Conservation (phyloP, 2,113 vertebrate species). For the Megalops atlanticus region DNA sequence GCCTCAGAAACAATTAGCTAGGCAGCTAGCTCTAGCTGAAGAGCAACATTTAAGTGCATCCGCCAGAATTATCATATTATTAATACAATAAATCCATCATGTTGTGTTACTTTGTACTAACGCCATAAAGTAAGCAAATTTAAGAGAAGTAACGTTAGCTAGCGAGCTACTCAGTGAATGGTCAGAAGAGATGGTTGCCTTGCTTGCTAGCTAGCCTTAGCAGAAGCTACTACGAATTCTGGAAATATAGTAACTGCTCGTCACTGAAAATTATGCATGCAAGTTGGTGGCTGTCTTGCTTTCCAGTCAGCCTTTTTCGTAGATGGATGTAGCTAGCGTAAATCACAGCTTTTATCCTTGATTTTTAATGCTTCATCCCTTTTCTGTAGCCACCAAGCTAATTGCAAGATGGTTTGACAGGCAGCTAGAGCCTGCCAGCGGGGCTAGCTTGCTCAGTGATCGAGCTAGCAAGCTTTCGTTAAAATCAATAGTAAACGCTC, state of each 20-base stretch:
- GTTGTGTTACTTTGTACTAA: not conserved
- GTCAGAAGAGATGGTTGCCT: conserved; percentile 23
- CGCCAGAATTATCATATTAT: not conserved
- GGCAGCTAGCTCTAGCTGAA: not conserved
- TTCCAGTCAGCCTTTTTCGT: no score
- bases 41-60: not conserved
- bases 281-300: not conserved
- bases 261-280: no score
- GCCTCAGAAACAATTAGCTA: conserved; percentile 51
- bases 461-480: no score
- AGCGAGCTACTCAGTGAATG: conserved; percentile 13
- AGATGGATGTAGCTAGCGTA: no score
- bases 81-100: not conserved
- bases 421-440: not conserved
- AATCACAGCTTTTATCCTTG: no score
- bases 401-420: no score
- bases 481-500: no score
- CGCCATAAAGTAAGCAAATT: not conserved
- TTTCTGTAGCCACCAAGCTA: no score
- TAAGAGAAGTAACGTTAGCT: conserved; percentile 15
- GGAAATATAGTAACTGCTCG: not conserved
- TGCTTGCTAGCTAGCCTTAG: conserved; percentile 2
- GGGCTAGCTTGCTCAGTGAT: not conserved
- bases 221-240: not conserved
- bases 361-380: no score